Evolutionary conservation across 2,797 vertebrate genomes (phyloP).

Genomic region (Enteromius mattozi): DNA sequence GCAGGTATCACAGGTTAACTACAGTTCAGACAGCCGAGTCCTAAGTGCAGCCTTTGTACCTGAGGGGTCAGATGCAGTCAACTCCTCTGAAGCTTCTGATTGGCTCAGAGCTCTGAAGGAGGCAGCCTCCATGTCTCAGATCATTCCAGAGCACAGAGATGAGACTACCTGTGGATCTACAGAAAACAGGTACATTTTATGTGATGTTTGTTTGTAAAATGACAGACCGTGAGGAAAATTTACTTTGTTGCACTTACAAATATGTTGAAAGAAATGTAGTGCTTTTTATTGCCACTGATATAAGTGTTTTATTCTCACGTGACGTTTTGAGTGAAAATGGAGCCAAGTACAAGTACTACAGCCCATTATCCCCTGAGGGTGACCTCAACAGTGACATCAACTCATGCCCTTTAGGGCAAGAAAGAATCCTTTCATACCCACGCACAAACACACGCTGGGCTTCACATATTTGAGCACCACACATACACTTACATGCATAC

Average conservation of each 20-base stretch:
- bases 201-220: constrained; percentile 37
- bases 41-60: constrained; percentile 24
- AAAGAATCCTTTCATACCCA: constrained; percentile 75
- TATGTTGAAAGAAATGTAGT: background rate
- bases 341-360: constrained; percentile 65
- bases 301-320: constrained; percentile 65
- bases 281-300: background rate
- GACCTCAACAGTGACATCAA: constrained; percentile 83
- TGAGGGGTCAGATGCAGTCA: constrained; percentile 22
- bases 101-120: constrained; percentile 77
- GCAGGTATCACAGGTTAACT: constrained; percentile 27
- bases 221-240: background rate
- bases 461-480: constrained; percentile 14
- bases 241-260: background rate
- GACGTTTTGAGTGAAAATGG: constrained; percentile 66
- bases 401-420: constrained; percentile 72
- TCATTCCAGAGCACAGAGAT: constrained; percentile 63
- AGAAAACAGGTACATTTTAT: constrained; percentile 75
- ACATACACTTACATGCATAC: constrained; percentile 46
- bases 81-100: constrained; percentile 52
- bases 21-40: constrained; percentile 34
- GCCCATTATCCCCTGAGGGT: constrained; percentile 76
- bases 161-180: constrained; percentile 52
- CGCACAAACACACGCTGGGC: constrained; percentile 41
- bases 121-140: constrained; percentile 65